These are phyloP conservation scores for Drosophila watanabei DNA, from an alignment of 1,140 invertebrate genomes.

Conservation along the genomic window DNA sequence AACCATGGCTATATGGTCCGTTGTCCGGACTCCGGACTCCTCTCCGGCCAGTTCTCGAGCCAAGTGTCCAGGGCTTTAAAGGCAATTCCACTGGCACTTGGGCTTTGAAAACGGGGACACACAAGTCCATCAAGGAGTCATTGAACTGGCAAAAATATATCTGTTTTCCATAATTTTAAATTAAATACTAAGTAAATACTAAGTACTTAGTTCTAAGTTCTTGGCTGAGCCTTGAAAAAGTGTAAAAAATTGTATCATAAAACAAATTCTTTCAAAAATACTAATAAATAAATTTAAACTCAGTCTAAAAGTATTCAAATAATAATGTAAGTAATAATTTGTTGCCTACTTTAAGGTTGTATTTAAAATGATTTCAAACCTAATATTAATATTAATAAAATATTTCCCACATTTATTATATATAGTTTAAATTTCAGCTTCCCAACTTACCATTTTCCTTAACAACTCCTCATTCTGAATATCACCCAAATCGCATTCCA, in stretches of 20 bases:
- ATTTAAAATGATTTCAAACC: neutral
- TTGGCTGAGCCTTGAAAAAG: neutral
- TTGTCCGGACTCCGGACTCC: constrained; percentile 10
- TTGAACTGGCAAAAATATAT: constrained; percentile 14
- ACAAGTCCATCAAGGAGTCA: constrained; percentile 27
- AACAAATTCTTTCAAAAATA: neutral
- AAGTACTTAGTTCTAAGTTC: neutral
- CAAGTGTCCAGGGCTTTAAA: constrained; percentile 33
- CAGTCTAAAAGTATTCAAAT: neutral
- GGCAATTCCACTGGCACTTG: constrained; percentile 24
- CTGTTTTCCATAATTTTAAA: neutral
- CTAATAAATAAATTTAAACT: too few species aligned
- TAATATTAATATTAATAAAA: neutral
- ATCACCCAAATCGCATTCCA: constrained; percentile 88
- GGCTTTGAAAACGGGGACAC: constrained; percentile 21
- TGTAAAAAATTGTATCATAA: neutral
- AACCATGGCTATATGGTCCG: constrained; percentile 21
- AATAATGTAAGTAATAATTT: neutral
- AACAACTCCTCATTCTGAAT: constrained; percentile 91
- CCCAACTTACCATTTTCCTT: constrained; percentile 89
- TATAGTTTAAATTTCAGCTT: too few species aligned
- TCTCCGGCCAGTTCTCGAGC: constrained; percentile 42
- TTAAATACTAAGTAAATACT: neutral
- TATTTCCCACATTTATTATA: neutral
- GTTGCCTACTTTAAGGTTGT: neutral